Conservation (phyloP, 1,140 invertebrate species). For the Pseudomyrmex cubaensis region DNA sequence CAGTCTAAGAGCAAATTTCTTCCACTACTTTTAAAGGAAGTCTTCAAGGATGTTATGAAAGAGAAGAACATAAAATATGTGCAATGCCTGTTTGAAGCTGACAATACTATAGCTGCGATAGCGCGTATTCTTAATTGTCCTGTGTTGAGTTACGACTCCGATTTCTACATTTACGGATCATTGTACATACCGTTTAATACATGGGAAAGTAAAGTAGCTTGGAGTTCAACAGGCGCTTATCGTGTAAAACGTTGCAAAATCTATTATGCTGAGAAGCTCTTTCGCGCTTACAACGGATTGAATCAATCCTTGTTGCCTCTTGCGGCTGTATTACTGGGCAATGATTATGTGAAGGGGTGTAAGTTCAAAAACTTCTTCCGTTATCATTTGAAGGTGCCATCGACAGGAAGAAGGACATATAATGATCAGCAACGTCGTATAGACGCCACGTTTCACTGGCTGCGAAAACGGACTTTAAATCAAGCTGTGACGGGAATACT, state of each 20-base stretch:
- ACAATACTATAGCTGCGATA: slow-evolving; percentile 92
- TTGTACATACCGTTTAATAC: slow-evolving; percentile 92
- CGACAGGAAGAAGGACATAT: background rate
- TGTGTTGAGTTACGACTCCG: slow-evolving; percentile 95
- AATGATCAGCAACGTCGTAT: slow-evolving; percentile 85
- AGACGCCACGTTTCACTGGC: slow-evolving; percentile 89
- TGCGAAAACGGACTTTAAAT: slow-evolving; percentile 89
- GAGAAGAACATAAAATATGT: slow-evolving; percentile 88
- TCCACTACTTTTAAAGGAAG: slow-evolving; percentile 89
- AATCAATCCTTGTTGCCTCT: slow-evolving; percentile 89
- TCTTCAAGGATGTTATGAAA: slow-evolving; percentile 89
- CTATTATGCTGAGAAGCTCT: slow-evolving; percentile 90
- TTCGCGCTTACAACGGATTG: slow-evolving; percentile 88
- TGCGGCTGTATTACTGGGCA: slow-evolving; percentile 93
- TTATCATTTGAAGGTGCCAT: slow-evolving; percentile 85
- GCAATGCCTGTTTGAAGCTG: slow-evolving; percentile 94
- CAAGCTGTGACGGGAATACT: slow-evolving; percentile 89
- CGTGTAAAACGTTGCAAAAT: slow-evolving; percentile 88
- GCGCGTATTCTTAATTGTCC: slow-evolving; percentile 92
- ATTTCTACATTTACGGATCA: slow-evolving; percentile 95
- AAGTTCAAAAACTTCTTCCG: slow-evolving; percentile 91
- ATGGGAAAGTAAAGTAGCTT: slow-evolving; percentile 83
- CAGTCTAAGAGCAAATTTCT: slow-evolving; percentile 85
- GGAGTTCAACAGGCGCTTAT: slow-evolving; percentile 62
- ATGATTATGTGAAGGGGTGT: slow-evolving; percentile 92